A percentile compares a stretch with the other conserved stretches of the same genome.
Conservation (phyloP, 2,797 vertebrate genomes). For the Scleropages formosus region DNA sequence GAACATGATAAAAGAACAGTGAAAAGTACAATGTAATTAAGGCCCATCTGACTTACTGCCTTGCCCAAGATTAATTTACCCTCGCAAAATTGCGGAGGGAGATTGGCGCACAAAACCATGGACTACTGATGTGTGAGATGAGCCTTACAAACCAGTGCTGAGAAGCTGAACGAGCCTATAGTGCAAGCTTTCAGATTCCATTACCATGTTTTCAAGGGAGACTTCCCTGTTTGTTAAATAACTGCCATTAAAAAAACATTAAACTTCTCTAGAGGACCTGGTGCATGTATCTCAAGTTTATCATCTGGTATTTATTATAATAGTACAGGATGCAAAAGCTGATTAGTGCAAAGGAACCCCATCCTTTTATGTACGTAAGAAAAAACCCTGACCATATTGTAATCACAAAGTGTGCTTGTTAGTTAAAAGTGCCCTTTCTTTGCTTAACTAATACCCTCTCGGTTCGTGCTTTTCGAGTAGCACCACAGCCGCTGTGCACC, state of each 20-base stretch:
- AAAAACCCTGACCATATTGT: not conserved
- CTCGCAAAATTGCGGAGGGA: not conserved
- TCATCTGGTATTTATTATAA: not conserved
- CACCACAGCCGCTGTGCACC: no score
- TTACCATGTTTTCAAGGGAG: not conserved
- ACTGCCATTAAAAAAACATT: not conserved
- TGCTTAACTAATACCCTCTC: not conserved
- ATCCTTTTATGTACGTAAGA: not conserved
- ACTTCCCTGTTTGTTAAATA: not conserved
- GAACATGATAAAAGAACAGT: conserved; percentile 48
- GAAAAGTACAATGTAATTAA: conserved; percentile 61
- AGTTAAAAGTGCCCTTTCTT: not conserved
- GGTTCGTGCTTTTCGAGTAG: not conserved
- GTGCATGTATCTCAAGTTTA: not conserved
- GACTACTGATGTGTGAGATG: not conserved
- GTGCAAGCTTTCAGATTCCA: not conserved
- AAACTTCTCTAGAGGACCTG: not conserved
- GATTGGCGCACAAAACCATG: conserved; percentile 3
- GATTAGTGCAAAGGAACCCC: not conserved
- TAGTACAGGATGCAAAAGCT: not conserved
- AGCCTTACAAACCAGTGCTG: not conserved
- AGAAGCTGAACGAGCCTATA: not conserved
- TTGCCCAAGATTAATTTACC: conserved; percentile 16
- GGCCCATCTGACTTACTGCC: conserved; percentile 24
- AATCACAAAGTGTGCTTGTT: not conserved